Conservation (phyloP, 2,888 invertebrate species). For the Caenorhabditis afra region DNA sequence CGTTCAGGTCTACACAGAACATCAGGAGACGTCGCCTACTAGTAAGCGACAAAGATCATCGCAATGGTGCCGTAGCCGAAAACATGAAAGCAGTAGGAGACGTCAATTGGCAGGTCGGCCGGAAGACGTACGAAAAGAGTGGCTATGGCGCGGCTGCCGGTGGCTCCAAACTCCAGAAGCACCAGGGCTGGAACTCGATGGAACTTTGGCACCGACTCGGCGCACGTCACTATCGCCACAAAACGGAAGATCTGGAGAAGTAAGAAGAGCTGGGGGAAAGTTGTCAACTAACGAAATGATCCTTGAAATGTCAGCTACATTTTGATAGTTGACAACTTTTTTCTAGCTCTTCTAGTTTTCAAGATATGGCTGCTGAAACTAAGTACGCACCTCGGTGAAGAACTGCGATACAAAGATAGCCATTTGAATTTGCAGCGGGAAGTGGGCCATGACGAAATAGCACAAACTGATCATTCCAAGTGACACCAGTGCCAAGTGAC, state of each 20-base stretch:
- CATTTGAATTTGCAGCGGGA: constrained; percentile 29
- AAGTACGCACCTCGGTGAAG: constrained; percentile 43
- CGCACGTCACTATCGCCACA: constrained; percentile 6
- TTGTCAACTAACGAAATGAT: too few relatives aligned
- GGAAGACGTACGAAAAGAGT: constrained; percentile 21
- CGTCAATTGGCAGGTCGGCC: constrained; percentile 13
- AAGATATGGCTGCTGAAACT: neutral
- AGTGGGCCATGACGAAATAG: constrained; percentile 39
- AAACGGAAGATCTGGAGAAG: constrained; percentile 27
- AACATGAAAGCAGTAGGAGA: constrained; percentile 24
- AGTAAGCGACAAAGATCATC: constrained; percentile 20
- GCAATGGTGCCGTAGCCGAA: constrained; percentile 26
- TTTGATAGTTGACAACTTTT: too few relatives aligned
- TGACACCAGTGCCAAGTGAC: constrained; percentile 1
- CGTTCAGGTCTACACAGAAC: neutral
- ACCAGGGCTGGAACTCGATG: constrained; percentile 32
- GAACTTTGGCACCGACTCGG: constrained; percentile 40
- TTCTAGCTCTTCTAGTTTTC: neutral
- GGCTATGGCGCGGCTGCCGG: neutral
- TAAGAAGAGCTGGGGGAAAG: neutral
- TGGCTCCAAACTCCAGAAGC: constrained; percentile 10
- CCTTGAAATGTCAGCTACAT: too few relatives aligned
- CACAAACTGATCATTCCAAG: constrained; percentile 12
- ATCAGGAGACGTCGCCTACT: constrained; percentile 15
- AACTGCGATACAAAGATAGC: constrained; percentile 17